Percentiles rank a stretch among this genome's conserved stretches.
Conservation (phyloP, 92 coral and sea anemone species). For the Anthopleura xanthogrammica region DNA sequence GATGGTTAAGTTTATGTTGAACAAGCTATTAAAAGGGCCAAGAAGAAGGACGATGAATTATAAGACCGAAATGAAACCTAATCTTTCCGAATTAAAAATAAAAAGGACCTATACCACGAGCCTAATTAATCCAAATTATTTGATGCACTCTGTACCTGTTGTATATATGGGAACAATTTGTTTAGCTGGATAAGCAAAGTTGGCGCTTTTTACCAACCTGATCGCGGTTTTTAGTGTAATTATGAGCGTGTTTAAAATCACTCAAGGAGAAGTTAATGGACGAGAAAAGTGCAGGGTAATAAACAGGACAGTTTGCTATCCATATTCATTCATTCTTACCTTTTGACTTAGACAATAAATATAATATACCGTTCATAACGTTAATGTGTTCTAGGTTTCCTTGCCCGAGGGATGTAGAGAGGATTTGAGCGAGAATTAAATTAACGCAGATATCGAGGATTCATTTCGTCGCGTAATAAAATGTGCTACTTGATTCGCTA, state of each 20-base stretch:
- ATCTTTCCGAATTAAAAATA: constrained; percentile 4
- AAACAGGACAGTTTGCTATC: constrained; percentile 1
- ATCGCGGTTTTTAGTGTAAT: constrained; percentile 19
- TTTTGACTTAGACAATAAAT: background rate
- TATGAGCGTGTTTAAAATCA: constrained; percentile 8
- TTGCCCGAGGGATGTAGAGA: background rate
- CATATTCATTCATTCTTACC: constrained; percentile 12
- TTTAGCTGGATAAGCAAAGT: constrained; percentile 33
- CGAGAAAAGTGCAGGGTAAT: background rate
- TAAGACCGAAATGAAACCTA: background rate
- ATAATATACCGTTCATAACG: background rate
- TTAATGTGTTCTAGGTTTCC: constrained; percentile 1
- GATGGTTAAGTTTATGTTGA: background rate
- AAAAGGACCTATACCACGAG: constrained; percentile 4
- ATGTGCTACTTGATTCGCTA: background rate
- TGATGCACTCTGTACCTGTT: constrained; percentile 25
- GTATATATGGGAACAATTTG: constrained; percentile 17
- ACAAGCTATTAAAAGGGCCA: background rate
- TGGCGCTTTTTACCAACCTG: constrained; percentile 17
- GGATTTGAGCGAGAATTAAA: background rate
- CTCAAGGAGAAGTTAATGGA: background rate
- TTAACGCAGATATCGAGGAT: background rate
- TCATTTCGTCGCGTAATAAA: background rate
- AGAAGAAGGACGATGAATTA: background rate
- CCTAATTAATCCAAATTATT: constrained; percentile 26